Evolutionary conservation across 2,888 invertebrate species (phyloP).

Genomic region (Lissocephala sabroskyi): DNA sequence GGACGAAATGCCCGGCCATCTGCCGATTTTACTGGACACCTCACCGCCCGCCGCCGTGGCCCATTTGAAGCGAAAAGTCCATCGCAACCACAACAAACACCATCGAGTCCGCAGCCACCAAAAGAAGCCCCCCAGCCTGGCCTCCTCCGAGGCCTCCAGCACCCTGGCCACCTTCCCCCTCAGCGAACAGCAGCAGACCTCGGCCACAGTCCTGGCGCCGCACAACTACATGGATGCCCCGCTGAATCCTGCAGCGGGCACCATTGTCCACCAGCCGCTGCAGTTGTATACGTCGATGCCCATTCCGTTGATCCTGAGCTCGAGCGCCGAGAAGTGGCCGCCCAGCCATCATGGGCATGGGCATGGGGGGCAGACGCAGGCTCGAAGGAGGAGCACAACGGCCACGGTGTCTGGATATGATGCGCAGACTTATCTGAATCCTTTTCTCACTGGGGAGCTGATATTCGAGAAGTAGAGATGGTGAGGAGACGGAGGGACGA

Average conservation of each 20-base stretch:
- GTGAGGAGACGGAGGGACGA: too few species aligned
- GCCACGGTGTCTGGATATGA: slow-evolving; percentile 61
- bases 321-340: slow-evolving; percentile 64
- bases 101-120: slow-evolving; percentile 39
- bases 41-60: slow-evolving; percentile 36
- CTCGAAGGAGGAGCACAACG: slow-evolving; percentile 52
- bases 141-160: background rate
- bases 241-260: slow-evolving; percentile 57
- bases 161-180: slow-evolving; percentile 5
- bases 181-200: slow-evolving; percentile 24
- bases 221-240: slow-evolving; percentile 54
- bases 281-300: slow-evolving; percentile 67
- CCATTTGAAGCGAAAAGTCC: slow-evolving; percentile 53
- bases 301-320: slow-evolving; percentile 65
- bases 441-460: slow-evolving; percentile 66
- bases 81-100: slow-evolving; percentile 64
- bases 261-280: slow-evolving; percentile 46
- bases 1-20: background rate
- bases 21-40: slow-evolving; percentile 54
- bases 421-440: slow-evolving; percentile 65
- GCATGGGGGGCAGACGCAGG: slow-evolving; percentile 38
- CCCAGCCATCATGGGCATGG: slow-evolving; percentile 50
- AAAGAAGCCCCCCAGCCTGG: slow-evolving; percentile 15
- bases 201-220: slow-evolving; percentile 15
- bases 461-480: slow-evolving; percentile 64